phyloP scores from a whole-genome alignment of 2,888 invertebrate genomes.

The Taenaris catops region DNA sequence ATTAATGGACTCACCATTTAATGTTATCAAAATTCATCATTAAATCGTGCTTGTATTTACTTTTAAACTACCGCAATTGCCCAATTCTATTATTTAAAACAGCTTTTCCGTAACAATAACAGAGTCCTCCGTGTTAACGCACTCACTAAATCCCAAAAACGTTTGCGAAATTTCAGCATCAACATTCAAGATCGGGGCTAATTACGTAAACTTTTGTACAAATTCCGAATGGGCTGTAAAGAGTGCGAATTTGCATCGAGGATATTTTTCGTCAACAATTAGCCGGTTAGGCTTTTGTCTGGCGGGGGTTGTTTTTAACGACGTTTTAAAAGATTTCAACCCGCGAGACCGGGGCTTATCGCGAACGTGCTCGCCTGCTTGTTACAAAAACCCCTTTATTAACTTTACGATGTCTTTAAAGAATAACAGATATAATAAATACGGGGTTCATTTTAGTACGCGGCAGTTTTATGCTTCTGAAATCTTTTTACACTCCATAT shows the following conservation, averaged over 20 bases:
- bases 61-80: not conserved
- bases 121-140: slow-evolving; percentile 4
- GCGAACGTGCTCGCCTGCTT: slow-evolving; percentile 61
- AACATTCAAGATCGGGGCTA: slow-evolving; percentile 35
- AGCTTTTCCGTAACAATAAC: slow-evolving; percentile 1
- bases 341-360: slow-evolving; percentile 65
- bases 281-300: slow-evolving; percentile 70
- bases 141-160: slow-evolving; percentile 25
- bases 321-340: slow-evolving; percentile 76
- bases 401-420: slow-evolving; percentile 73
- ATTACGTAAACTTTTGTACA: slow-evolving; percentile 71
- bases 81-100: slow-evolving; percentile 2
- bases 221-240: slow-evolving; percentile 75
- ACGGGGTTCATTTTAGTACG: slow-evolving; percentile 56
- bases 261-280: slow-evolving; percentile 78
- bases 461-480: slow-evolving; percentile 49
- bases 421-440: slow-evolving; percentile 74
- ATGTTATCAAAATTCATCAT: no score
- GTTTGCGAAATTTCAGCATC: slow-evolving; percentile 25
- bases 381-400: slow-evolving; percentile 76
- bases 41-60: no score
- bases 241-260: slow-evolving; percentile 75
- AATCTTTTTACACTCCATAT: slow-evolving; percentile 53
- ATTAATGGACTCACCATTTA: no score
- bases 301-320: slow-evolving; percentile 72